Evolutionary conservation across 37 sponge, comb jelly and placozoan genomes (phyloP).

Genomic region (Eunapius fragilis): DNA sequence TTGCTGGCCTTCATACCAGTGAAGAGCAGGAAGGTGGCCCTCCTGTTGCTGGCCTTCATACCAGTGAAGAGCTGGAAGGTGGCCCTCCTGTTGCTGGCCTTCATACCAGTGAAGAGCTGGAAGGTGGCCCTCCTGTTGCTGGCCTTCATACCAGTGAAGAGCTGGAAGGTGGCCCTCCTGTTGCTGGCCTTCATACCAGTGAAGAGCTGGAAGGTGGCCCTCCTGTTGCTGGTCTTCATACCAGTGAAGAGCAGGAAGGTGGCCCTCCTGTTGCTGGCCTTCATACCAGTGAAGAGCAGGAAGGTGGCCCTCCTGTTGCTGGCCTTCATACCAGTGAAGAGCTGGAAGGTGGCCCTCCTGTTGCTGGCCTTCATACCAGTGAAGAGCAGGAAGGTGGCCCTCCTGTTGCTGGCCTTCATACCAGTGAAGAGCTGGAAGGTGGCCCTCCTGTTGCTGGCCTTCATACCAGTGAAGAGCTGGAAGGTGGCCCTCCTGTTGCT

Average conservation of each 20-base stretch:
- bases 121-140: slow-evolving; percentile 68
- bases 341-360: slow-evolving; percentile 62
- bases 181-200: slow-evolving; percentile 57
- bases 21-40: slow-evolving; percentile 55
- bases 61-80: slow-evolving; percentile 58
- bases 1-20: slow-evolving; percentile 57
- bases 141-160: slow-evolving; percentile 46
- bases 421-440: slow-evolving; percentile 58
- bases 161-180: slow-evolving; percentile 62
- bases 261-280: slow-evolving; percentile 59
- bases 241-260: slow-evolving; percentile 56
- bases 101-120: slow-evolving; percentile 55
- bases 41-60: slow-evolving; percentile 60
- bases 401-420: slow-evolving; percentile 60
- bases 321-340: slow-evolving; percentile 46
- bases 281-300: slow-evolving; percentile 54
- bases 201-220: slow-evolving; percentile 56
- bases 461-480: slow-evolving; percentile 55
- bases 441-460: slow-evolving; percentile 59
- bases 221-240: slow-evolving; percentile 62
- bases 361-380: slow-evolving; percentile 57
- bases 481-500: slow-evolving; percentile 68
- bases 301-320: slow-evolving; percentile 68
- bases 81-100: slow-evolving; percentile 59
- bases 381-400: slow-evolving; percentile 55